A percentile compares a stretch with the other conserved stretches of the same genome.
Evolutionary conservation across 2,797 vertebrate species (phyloP).

Genomic region (Bradypodion ventrale): DNA sequence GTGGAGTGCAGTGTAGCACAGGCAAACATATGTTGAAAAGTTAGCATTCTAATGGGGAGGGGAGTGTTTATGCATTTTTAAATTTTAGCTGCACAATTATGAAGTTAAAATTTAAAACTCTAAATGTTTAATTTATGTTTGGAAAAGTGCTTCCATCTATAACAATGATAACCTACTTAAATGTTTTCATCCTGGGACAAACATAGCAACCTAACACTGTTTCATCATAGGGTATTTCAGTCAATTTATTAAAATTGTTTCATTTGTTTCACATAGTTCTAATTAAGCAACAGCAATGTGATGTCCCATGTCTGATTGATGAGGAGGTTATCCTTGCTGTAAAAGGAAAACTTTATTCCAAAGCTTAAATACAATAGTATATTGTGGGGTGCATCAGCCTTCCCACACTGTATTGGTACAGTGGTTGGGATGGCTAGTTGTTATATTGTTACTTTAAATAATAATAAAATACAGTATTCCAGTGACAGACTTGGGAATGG

Average conservation of each 20-base stretch:
- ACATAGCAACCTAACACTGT: not conserved
- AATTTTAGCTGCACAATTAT: not conserved
- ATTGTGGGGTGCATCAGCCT: not conserved
- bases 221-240: not conserved
- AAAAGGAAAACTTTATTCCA: not conserved
- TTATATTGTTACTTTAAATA: not conserved
- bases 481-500: not conserved
- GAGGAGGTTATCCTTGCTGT: not conserved
- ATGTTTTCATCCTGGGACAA: not conserved
- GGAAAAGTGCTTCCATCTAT: not conserved
- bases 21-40: not conserved
- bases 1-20: not conserved
- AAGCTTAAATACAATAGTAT: not conserved
- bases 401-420: not conserved
- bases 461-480: not conserved
- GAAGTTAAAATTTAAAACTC: not conserved
- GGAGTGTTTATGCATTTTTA: not conserved
- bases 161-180: not conserved
- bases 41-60: not conserved
- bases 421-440: not conserved
- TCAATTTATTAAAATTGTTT: slow-evolving; percentile 4
- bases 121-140: not conserved
- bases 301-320: not conserved
- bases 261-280: not conserved
- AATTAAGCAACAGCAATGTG: not conserved